A percentile compares a stretch with the other conserved stretches of the same genome.
phyloP scores from a whole-genome alignment of 2,888 invertebrate species.

The Tetramorium bicarinatum region DNA sequence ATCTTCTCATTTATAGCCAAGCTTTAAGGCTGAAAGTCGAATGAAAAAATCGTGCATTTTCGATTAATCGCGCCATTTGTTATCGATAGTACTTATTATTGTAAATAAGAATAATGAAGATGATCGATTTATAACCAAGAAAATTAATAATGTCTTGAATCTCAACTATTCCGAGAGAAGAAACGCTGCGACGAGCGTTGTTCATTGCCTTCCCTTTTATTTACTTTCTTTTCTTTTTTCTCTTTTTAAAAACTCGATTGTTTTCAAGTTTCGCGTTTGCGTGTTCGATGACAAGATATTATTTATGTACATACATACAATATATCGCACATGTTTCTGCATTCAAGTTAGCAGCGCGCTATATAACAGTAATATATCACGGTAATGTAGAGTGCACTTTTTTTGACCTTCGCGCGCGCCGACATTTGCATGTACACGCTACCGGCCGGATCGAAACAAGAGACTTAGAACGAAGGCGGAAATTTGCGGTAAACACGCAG shows the following conservation, averaged over 20 bases:
- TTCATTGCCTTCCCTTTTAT: neutral
- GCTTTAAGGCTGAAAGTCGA: neutral
- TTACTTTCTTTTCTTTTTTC: neutral
- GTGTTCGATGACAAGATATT: neutral
- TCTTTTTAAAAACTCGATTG: neutral
- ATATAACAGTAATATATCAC: neutral
- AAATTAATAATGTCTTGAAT: neutral
- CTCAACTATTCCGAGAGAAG: neutral
- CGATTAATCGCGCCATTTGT: neutral
- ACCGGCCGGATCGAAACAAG: neutral
- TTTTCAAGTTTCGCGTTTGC: neutral
- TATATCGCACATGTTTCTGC: neutral
- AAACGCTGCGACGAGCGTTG: neutral
- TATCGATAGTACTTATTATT: neutral
- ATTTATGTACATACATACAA: no score
- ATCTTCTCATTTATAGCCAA: neutral
- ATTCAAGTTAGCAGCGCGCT: neutral
- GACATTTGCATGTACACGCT: constrained; percentile 26
- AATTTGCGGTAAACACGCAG: constrained; percentile 9
- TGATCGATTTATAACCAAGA: no score
- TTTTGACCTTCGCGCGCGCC: constrained; percentile 25
- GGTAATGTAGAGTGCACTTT: constrained; percentile 9
- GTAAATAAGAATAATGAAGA: neutral
- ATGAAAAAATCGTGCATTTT: neutral
- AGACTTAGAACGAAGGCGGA: constrained; percentile 4